phyloP scores from a whole-genome alignment of 2,888 invertebrate genomes.

The Drosophila anceps region DNA sequence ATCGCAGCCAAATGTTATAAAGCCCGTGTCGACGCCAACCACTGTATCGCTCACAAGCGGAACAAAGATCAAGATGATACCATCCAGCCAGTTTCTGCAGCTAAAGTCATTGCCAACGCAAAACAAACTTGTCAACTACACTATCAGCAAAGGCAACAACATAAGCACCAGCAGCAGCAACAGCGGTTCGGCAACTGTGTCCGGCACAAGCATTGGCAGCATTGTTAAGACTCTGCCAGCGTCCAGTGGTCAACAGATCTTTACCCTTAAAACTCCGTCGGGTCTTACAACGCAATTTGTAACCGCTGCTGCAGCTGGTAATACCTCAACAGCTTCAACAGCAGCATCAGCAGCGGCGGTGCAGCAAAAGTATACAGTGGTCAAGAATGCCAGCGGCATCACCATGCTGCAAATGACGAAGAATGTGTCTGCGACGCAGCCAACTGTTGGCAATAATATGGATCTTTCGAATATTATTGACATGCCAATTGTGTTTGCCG shows the following conservation, averaged over 20 bases:
- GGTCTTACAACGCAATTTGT: conserved; percentile 80
- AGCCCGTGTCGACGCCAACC: conserved; percentile 33
- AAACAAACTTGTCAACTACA: conserved; percentile 82
- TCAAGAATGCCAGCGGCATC: conserved; percentile 76
- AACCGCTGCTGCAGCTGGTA: conserved; percentile 52
- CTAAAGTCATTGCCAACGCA: conserved; percentile 81
- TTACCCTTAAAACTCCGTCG: conserved; percentile 81
- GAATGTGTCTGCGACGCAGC: conserved; percentile 30
- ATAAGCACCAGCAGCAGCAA: conserved; percentile 40
- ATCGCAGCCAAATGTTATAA: conserved; percentile 24
- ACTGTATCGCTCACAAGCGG: conserved; percentile 60
- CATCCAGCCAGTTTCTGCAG: conserved; percentile 84
- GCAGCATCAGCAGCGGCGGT: conserved; percentile 29
- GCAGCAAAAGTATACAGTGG: conserved; percentile 83
- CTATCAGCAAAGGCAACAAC: conserved; percentile 75
- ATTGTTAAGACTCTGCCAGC: conserved; percentile 76
- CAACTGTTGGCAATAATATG: conserved; percentile 53
- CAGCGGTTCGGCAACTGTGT: conserved; percentile 18
- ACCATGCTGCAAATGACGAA: conserved; percentile 76
- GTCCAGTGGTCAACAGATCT: conserved; percentile 77
- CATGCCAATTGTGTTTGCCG: conserved; percentile 89
- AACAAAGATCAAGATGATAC: conserved; percentile 85
- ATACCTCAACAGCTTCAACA: conserved; percentile 18
- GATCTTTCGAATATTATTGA: conserved; percentile 88
- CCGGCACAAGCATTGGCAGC: conserved; percentile 71